phyloP scores from a whole-genome alignment of 2,797 vertebrate species.

The Mallotus villosus region DNA sequence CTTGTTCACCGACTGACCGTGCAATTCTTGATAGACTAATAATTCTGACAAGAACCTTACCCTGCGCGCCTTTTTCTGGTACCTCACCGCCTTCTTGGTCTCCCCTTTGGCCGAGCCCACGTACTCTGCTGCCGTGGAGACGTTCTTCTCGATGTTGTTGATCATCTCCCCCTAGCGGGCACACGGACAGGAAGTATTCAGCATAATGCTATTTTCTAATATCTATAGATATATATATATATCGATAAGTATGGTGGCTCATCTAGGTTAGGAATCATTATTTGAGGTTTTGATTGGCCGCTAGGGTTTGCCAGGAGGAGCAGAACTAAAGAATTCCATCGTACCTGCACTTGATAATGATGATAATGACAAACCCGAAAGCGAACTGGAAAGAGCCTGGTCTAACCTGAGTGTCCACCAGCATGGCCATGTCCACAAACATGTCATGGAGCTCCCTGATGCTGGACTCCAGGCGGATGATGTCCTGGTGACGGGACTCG shows the following conservation, averaged over 20 bases:
- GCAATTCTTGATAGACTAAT: too few relatives aligned
- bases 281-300: too few relatives aligned
- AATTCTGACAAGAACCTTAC: too few relatives aligned
- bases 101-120: constrained; percentile 79
- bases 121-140: constrained; percentile 79
- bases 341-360: background rate
- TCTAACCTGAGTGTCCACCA: constrained; percentile 85
- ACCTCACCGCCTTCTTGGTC: constrained; percentile 78
- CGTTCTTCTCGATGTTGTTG: constrained; percentile 91
- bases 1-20: too few relatives aligned
- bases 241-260: background rate
- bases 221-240: background rate
- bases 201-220: background rate
- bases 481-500: constrained; percentile 86
- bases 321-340: background rate
- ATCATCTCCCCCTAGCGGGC: constrained; percentile 84
- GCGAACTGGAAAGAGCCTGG: too few relatives aligned
- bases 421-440: constrained; percentile 84
- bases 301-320: too few relatives aligned
- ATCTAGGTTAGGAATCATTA: too few relatives aligned
- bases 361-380: background rate
- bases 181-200: background rate
- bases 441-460: constrained; percentile 87
- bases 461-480: constrained; percentile 84
- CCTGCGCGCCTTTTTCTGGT: constrained; percentile 83